Evolutionary conservation across 2,888 invertebrate species (phyloP), one percentile per base, ranked within the genome.

Genomic region (Sacculina carcini): DNA sequence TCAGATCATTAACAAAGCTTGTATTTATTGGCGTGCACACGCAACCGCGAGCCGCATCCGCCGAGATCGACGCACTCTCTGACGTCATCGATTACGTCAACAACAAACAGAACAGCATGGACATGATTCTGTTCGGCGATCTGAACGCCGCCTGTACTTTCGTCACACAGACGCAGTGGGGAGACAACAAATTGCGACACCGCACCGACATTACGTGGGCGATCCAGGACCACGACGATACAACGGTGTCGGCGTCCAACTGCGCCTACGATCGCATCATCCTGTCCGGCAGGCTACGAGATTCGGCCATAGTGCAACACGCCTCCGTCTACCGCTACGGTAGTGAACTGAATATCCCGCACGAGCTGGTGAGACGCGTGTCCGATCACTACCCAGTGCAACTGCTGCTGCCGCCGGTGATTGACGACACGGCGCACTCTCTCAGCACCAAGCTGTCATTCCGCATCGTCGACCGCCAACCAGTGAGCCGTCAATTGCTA

Each of bases 121-220:
- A 54, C 29, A 47, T 46, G 14, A 49, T 54, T 2, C 50, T 54
- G 5, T 39, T 52, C 12, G 54, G 54, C 14, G 54, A 54, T 38
- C 52, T 52, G 48, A 54, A 54, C 50, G 70, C 68, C 58, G 73
- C 63, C 54, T 55, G 29, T 5, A 61, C 62, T 63, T 70, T 73
- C 44, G 58, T 58, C 31, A 63, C 63, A 57, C 58, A 65, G 58
- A 73, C 65, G 53, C 62, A 66, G 54, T 61, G 63, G 24, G 64
- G 52, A 3, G 59, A 59, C 6, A 58, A 58, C 3, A 52, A 53
- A 53, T 67, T 62, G 58, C 64, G 65, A 52, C 60, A 59, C 54
- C 66, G 65, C 61, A 72, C 68, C 42, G 73, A 73, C 60, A 74
- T 74, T 57, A 73, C 64, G 64, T 70, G 72, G 36, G 70, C 69